Evolutionary conservation across 2,797 vertebrate species (phyloP).

Genomic region (Neosilurus hyrtlii): DNA sequence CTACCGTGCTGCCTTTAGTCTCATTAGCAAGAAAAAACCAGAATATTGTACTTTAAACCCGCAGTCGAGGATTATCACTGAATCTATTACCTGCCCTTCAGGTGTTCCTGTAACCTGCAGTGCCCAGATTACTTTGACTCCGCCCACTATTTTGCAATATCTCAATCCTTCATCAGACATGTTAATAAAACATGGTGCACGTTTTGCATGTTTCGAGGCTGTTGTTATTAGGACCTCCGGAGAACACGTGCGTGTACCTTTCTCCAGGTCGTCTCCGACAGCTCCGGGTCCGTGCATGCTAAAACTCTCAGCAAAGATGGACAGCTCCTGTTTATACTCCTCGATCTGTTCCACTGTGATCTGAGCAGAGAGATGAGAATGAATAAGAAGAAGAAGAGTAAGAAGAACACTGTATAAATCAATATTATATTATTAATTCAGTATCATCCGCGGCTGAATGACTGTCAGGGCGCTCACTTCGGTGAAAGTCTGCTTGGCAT

Average conservation of each 20-base stretch:
- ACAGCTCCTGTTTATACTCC: constrained; percentile 74
- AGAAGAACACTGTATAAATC: too few relatives aligned
- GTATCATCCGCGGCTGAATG: not conserved
- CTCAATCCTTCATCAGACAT: too few relatives aligned
- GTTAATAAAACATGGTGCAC: too few relatives aligned
- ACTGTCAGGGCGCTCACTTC: constrained; percentile 68
- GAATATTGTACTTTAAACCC: too few relatives aligned
- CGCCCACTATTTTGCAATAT: not conserved
- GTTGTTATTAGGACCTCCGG: too few relatives aligned
- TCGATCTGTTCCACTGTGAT: constrained; percentile 76
- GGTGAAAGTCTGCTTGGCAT: constrained; percentile 83
- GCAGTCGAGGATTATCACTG: too few relatives aligned
- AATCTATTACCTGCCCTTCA: too few relatives aligned
- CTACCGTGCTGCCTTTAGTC: too few relatives aligned
- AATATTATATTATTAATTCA: not conserved
- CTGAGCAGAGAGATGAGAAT: constrained; percentile 62
- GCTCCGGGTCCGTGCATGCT: constrained; percentile 82
- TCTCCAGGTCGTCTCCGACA: constrained; percentile 86
- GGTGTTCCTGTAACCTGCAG: not conserved
- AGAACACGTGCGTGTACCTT: constrained; percentile 71
- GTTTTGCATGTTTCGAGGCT: too few relatives aligned
- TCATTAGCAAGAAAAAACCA: too few relatives aligned
- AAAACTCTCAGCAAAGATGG: constrained; percentile 80
- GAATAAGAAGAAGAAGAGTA: not conserved
- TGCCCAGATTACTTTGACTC: not conserved